A percentile compares a stretch with the other conserved stretches of the same genome.
These are phyloP conservation scores for Brachypteracias leptosomus DNA, from an alignment of 2,113 vertebrate species.

Conservation along the genomic window DNA sequence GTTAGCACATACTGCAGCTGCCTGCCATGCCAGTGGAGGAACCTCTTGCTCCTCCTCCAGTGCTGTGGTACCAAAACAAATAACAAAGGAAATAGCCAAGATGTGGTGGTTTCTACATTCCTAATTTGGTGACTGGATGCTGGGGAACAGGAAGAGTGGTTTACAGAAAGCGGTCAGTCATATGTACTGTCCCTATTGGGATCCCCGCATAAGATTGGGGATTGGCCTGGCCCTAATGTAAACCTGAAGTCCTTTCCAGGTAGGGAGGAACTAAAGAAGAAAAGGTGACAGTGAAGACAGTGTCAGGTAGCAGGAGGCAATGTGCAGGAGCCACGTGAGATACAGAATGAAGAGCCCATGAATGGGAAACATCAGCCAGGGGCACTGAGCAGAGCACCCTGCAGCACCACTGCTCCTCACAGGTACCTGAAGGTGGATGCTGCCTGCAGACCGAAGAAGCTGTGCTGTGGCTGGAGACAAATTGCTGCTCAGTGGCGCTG, in stretches of 20 bases:
- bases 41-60: not conserved
- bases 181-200: not conserved
- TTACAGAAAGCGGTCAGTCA: not conserved
- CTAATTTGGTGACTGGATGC: not conserved
- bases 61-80: not conserved
- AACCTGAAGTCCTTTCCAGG: not conserved
- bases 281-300: not conserved
- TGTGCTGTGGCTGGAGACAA: not conserved
- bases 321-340: accelerated
- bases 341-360: not conserved
- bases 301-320: not conserved
- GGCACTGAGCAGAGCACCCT: not conserved
- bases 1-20: not conserved
- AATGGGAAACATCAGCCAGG: not conserved
- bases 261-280: not conserved
- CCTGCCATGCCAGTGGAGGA: not conserved
- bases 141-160: not conserved
- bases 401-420: accelerated
- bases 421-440: not conserved
- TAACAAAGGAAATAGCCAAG: not conserved
- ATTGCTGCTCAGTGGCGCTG: not conserved
- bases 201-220: not conserved
- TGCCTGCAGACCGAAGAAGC: not conserved
- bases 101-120: not conserved
- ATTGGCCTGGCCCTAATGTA: not conserved